Evolutionary conservation across 2,113 vertebrate species (phyloP).

Genomic region (Lophochroa leadbeateri): DNA sequence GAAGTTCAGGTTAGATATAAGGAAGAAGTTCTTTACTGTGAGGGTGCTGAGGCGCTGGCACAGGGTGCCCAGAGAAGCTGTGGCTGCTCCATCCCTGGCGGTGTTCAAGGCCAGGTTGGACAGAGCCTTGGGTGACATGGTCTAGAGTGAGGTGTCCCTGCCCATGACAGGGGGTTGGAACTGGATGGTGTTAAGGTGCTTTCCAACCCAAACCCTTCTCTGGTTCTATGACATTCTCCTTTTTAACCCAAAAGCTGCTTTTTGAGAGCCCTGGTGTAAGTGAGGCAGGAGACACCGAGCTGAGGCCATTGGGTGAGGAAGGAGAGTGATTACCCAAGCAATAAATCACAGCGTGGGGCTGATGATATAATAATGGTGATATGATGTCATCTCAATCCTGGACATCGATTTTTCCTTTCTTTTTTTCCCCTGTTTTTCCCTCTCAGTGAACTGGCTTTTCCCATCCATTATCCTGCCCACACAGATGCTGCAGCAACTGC

Average conservation of each 20-base stretch:
- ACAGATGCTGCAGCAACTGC: fast-evolving
- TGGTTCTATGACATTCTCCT: neutral
- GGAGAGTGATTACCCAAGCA: neutral
- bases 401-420: neutral
- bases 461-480: slow-evolving; percentile 8
- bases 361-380: slow-evolving; percentile 12
- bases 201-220: neutral
- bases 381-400: slow-evolving; percentile 33
- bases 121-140: neutral
- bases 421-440: neutral
- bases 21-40: neutral
- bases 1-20: neutral
- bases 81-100: too few species aligned
- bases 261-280: neutral
- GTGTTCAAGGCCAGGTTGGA: neutral
- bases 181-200: neutral
- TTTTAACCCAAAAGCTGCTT: neutral
- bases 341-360: neutral
- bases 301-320: neutral
- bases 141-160: neutral
- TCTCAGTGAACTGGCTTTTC: neutral
- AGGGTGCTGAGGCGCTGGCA: too few species aligned
- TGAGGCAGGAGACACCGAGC: neutral
- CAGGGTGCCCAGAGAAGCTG: too few species aligned
- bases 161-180: neutral